Evolutionary conservation across 2,113 vertebrate species (phyloP), one percentile per base, ranked within the genome.

Genomic region (Callionymus lyra): DNA sequence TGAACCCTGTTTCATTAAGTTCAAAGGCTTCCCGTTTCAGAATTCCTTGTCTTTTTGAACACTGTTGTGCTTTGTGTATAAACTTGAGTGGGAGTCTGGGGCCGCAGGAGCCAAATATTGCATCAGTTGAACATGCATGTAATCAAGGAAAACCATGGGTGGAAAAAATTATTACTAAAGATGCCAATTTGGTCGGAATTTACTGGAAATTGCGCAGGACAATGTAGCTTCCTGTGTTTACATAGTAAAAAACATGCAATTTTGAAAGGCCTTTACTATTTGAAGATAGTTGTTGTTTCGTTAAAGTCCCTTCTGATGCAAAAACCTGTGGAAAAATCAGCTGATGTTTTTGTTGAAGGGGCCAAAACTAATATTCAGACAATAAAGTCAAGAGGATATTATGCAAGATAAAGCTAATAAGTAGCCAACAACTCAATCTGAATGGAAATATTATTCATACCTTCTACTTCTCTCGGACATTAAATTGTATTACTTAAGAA

Each of bases 21-120:
- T 70, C 63, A 61, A 76, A 70, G 64, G 31, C 53, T 59, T 38
- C 42, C 62, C 39, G 60, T 47, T 71, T 65, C 44, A 36, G 47
- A 66, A 48, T 9, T 18, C 34, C 51, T 56, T 32, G 41, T 50
- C 56, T 70, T 63, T 60, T 2, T 65, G 68, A 81, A 80, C 76
- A 79, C 73, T 79, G 68, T 62, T 68, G 68, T 71, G 62, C 56
- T 67, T 76, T 79, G 72, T 82, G 44, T 73, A 42, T 70, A 71
- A 68, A 69, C 15, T 65, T 41, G 50, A 63, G 53, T 59, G 47
- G 21, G 21, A 27, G 21, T 47, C 16, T 47, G 55, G 53, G 50
- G 77, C 77, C 74, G 61, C 80, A 84, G 76, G 76, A 80, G 79
- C 76, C 72, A 81, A 84, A 84, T 74, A 76, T 78, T 74, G 72